Base-by-base conservation (phyloP, 2,888 invertebrate species). In the Biston stratarius region DNA sequence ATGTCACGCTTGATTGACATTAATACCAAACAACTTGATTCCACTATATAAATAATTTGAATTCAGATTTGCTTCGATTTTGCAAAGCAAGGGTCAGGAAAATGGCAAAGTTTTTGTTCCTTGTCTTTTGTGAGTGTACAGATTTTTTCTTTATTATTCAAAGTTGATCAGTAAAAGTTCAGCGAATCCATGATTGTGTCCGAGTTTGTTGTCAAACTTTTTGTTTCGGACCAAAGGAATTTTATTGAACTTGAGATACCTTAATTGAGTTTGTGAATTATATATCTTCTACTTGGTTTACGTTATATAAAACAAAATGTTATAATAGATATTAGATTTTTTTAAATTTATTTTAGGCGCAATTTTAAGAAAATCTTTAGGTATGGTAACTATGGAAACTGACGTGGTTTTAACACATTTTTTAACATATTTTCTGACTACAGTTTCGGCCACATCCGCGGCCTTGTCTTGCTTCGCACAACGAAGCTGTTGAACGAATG, bases 51-150 rank as follows among this genome's bases (percentile, higher is more conserved):
- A 58, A 9, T 12, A 8, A 45, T 38, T 38, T 38, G n/a, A 6
- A 10, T n/a, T 44, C n/a, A 0, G 6, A 5, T 58, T 38, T 36
- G 5, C 3, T n/a, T 58, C 51, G 52, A 24, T 63, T 45, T 36
- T 38, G 51, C 14, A 44, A 12, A n/a, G 24, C 34, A 34, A 45
- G 15, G 24, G n/a, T 52, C 49, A 49, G 14, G 51, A 15, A 14
- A 45, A 63, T 63, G 63, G 44, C 45, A 38, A 51, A 34, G 44
- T n/a, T 24, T 36, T 15, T 44, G n/a, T 36, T 51, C 24, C 0
- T 11, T 0, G n/a, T 36, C 45, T 12, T 63, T 57, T 58, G 63
- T 63, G 45, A 63, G 63, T 63, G 10, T 0, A 12, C 44, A 45
- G 34, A 36, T 38, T 57, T 12, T 33, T 44, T 44, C 49, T 45